Evolutionary conservation across 1,140 invertebrate genomes (phyloP), one percentile per base, ranked within the genome.

Genomic region (Octopus sinensis): DNA sequence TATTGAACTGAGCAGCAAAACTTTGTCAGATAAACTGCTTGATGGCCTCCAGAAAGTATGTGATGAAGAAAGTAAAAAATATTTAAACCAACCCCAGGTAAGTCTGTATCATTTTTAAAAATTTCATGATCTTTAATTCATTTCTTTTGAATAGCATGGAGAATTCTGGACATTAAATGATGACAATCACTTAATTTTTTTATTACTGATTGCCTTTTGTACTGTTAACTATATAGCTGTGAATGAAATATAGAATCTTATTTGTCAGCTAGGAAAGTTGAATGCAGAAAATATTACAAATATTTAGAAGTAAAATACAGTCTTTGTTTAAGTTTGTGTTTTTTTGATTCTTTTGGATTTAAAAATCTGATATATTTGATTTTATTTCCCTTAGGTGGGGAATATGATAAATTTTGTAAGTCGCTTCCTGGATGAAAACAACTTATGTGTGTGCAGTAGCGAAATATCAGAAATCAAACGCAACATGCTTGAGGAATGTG

Each of bases 1-100:
- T 13, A 89, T 95, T n/a, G 94, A 95, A 90, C 88, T 95, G 0
- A 95, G 94, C 86, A 95, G 94, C 84, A 94, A 94, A 89, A 93
- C 93, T 62, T 88, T 95, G 6, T 93, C 93, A 2, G 91, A 92
- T 5, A 94, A 93, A 86, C 89, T 95, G 71, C 89, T 95, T 7
- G 90, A 92, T 78, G 92, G 92, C 76, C 86, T 95, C 54, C 92
- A 93, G 9, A 92, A 92, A 81, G 88, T 94, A 7, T 93, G 93
- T 87, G 94, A 95, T 84, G 92, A 93, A 82, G 93, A 94, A 87
- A 92, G 93, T 4, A 93, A 93, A 85, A 93, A 92, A 84, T 87
- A 91, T 56, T 77, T 93, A 13, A 93, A 93, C 2, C 93, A 93
- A 83, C 87, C 85, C 84, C 90, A 92, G 89, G 90, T 90, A 83